phyloP scores from a whole-genome alignment of 2,113 vertebrate species.

The Elephantulus edwardii region DNA sequence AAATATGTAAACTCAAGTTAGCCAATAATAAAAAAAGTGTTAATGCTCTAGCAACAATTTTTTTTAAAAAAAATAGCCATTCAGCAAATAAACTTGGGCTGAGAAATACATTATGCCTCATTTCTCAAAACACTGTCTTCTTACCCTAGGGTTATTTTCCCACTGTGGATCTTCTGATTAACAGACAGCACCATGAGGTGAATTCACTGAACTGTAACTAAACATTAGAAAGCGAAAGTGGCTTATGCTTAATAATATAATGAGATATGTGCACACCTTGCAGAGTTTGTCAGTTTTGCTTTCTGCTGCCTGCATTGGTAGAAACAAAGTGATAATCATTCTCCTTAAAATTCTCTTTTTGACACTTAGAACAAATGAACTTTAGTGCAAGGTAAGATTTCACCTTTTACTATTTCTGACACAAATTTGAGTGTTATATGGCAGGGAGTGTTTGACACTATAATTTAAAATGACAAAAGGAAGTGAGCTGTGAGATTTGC shows the following conservation, averaged over 20 bases:
- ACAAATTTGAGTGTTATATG: constrained; percentile 42
- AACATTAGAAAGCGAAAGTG: not conserved
- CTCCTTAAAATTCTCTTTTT: not conserved
- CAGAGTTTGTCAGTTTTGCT: not conserved
- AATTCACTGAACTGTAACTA: not conserved
- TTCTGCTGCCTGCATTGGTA: not conserved
- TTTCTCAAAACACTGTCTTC: not conserved
- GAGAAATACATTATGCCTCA: no score
- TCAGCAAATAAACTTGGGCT: not conserved
- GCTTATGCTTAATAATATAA: not conserved
- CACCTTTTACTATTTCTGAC: constrained; percentile 46
- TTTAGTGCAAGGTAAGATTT: not conserved
- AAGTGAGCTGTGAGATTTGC: constrained; percentile 60
- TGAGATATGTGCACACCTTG: not conserved
- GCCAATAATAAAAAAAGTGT: not conserved
- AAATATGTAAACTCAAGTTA: not conserved
- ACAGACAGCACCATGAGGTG: not conserved
- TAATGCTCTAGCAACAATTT: not conserved
- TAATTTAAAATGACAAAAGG: constrained; percentile 74
- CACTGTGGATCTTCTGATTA: not conserved
- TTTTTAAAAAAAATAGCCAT: not conserved
- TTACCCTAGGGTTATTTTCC: not conserved
- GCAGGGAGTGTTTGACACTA: constrained; percentile 61
- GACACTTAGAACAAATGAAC: not conserved
- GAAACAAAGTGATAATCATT: not conserved